A percentile compares a stretch with the other conserved stretches of the same genome.
phyloP scores from a whole-genome alignment of 2,113 vertebrate genomes.

The Chascanopsetta lugubris region DNA sequence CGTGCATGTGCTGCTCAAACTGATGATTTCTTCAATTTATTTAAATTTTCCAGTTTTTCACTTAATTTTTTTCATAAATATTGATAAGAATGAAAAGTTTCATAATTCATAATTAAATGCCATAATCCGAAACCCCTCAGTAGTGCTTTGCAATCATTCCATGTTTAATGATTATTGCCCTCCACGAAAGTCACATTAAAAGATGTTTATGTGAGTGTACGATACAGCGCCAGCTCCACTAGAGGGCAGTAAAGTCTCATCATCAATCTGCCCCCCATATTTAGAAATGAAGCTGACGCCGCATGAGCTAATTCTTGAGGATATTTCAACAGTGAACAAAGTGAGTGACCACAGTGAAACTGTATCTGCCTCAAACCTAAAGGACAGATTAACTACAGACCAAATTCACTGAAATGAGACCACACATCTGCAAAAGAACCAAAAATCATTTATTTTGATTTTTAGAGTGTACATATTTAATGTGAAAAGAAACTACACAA shows the following conservation, averaged over 20 bases:
- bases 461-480: conserved; percentile 79
- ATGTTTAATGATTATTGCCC: background rate
- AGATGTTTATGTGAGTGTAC: background rate
- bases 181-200: background rate
- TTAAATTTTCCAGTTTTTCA: no score
- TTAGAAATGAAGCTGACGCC: conserved; percentile 2
- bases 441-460: conserved; percentile 88
- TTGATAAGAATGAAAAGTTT: background rate
- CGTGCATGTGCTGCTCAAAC: background rate
- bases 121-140: background rate
- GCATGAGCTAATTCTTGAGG: conserved; percentile 5
- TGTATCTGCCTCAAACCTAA: background rate
- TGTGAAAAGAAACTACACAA: conserved; percentile 87
- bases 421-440: conserved; percentile 79
- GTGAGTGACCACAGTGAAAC: background rate
- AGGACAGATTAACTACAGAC: background rate
- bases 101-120: background rate
- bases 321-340: conserved; percentile 1
- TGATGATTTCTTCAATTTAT: background rate
- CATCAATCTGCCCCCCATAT: background rate
- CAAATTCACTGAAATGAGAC: conserved; percentile 66
- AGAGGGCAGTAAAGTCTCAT: conserved; percentile 57
- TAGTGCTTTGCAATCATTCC: background rate
- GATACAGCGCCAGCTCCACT: conserved; percentile 21
- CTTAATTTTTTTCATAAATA: no score